These are phyloP conservation scores for Megastigmus dorsalis DNA, from an alignment of 2,888 invertebrate species.

Conservation along the genomic window DNA sequence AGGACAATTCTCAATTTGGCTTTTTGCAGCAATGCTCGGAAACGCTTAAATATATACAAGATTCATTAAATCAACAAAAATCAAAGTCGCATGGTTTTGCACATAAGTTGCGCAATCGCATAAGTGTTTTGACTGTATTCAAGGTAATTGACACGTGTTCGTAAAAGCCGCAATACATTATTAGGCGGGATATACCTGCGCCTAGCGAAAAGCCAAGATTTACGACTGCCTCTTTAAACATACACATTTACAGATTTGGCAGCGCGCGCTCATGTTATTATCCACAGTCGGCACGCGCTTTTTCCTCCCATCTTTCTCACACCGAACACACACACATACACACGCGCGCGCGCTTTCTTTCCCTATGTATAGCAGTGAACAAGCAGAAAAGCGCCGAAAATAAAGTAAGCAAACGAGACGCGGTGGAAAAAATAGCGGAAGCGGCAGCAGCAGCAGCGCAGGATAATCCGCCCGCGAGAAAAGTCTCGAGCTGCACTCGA, in stretches of 20 bases:
- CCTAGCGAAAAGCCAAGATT: background rate
- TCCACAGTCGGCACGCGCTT: background rate
- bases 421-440: too few relatives aligned
- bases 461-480: too few relatives aligned
- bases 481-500: too few relatives aligned
- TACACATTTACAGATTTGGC: conserved; percentile 5
- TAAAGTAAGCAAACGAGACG: too few relatives aligned
- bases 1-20: too few relatives aligned
- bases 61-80: too few relatives aligned
- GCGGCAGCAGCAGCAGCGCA: too few relatives aligned
- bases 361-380: background rate
- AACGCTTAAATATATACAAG: too few relatives aligned
- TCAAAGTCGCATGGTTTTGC: background rate
- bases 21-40: too few relatives aligned
- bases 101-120: background rate
- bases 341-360: conserved; percentile 23
- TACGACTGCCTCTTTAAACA: background rate
- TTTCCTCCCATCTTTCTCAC: background rate
- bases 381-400: background rate
- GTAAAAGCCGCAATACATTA: background rate
- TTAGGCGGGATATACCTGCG: background rate
- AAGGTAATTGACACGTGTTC: too few relatives aligned
- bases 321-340: too few relatives aligned
- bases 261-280: background rate
- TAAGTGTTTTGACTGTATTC: too few relatives aligned